These are phyloP conservation scores for Diabrotica balteata DNA, from an alignment of 2,888 invertebrate species.

Conservation along the genomic window DNA sequence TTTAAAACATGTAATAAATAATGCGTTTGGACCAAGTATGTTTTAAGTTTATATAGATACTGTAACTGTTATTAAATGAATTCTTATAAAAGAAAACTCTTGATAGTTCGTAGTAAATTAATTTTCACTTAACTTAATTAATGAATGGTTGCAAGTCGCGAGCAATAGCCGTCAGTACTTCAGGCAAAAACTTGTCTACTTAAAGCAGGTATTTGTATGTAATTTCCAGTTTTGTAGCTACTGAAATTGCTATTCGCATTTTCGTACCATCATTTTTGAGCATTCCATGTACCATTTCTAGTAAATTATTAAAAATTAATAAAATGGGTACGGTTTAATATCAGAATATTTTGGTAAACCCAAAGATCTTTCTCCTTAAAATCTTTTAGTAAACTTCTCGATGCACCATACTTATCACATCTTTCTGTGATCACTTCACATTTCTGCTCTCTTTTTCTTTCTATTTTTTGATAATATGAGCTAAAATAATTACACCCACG, in stretches of 20 bases:
- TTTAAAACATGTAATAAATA: background rate
- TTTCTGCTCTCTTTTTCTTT: background rate
- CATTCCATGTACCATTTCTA: background rate
- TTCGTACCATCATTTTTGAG: background rate
- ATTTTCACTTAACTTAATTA: slow-evolving; percentile 10
- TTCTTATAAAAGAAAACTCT: background rate
- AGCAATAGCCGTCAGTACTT: background rate
- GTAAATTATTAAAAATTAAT: background rate
- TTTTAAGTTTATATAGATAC: background rate
- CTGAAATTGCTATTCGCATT: slow-evolving; percentile 1
- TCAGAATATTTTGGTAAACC: no score
- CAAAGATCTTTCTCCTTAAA: no score
- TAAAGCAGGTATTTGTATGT: no score
- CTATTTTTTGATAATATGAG: slow-evolving; percentile 3
- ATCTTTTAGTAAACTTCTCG: background rate
- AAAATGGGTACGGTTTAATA: background rate
- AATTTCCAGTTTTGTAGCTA: slow-evolving; percentile 10
- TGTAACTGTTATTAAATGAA: background rate
- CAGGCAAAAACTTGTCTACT: no score
- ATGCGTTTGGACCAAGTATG: background rate
- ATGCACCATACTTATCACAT: background rate
- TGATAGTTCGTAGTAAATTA: background rate
- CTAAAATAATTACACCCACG: slow-evolving; percentile 4
- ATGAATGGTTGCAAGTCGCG: background rate
- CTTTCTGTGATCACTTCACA: background rate